Percentiles rank a stretch among this genome's conserved stretches.
Evolutionary conservation across 2,888 invertebrate species (phyloP).

Genomic region (Endomychus coccineus): DNA sequence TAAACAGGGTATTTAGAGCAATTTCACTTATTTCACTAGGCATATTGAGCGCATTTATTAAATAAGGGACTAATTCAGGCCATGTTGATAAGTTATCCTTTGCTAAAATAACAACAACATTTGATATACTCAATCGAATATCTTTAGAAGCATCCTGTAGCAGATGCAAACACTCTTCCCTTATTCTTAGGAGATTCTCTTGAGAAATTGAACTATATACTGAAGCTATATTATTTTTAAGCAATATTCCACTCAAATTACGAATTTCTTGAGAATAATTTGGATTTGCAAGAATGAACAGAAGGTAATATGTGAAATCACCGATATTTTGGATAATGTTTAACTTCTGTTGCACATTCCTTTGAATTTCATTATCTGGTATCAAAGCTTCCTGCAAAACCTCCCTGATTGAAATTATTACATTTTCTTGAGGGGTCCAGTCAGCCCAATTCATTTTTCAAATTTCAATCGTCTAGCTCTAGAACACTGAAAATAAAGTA

Average conservation of each 20-base stretch:
- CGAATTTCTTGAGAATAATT: conserved; percentile 94
- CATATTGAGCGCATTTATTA: conserved; percentile 83
- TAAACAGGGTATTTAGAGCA: conserved; percentile 94
- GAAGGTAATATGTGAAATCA: conserved; percentile 96
- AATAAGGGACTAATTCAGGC: conserved; percentile 87
- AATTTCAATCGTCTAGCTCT: background rate
- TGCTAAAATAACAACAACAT: conserved; percentile 93
- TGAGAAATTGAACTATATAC: conserved; percentile 82
- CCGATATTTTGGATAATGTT: conserved; percentile 95
- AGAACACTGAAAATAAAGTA: background rate
- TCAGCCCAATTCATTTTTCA: conserved; percentile 49
- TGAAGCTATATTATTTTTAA: conserved; percentile 94
- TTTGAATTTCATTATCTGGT: conserved; percentile 90
- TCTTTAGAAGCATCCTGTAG: conserved; percentile 91
- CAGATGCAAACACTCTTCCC: conserved; percentile 86
- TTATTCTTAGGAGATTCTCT: conserved; percentile 87
- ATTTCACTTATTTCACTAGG: conserved; percentile 94
- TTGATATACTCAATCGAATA: conserved; percentile 94
- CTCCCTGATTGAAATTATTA: conserved; percentile 89
- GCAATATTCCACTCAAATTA: conserved; percentile 89
- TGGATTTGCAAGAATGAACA: conserved; percentile 90
- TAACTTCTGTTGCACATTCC: conserved; percentile 95
- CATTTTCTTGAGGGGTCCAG: conserved; percentile 96
- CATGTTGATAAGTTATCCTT: conserved; percentile 84
- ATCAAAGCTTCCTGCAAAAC: conserved; percentile 96